Percentiles rank a stretch among this genome's conserved stretches.
Evolutionary conservation across 2,113 vertebrate species (phyloP).

Genomic region (Stegostoma tigrinum): DNA sequence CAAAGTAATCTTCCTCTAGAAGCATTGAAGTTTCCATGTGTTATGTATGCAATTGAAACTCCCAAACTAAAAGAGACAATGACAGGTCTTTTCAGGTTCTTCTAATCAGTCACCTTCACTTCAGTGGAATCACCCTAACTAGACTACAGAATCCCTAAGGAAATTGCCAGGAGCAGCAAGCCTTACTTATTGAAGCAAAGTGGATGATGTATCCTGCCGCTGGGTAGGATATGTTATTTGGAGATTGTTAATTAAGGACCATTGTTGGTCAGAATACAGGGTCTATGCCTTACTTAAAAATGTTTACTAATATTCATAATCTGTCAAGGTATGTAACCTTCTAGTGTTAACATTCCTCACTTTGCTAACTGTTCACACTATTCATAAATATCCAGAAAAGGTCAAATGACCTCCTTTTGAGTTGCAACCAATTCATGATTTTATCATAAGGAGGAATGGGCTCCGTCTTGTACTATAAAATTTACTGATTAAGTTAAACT

Average conservation of each 20-base stretch:
- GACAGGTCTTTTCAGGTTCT: background rate
- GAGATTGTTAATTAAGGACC: background rate
- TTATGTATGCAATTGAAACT: background rate
- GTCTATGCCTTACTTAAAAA: background rate
- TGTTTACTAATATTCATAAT: background rate
- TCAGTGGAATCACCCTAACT: no score
- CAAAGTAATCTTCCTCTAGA: background rate
- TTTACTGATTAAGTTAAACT: background rate
- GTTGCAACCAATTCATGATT: no score
- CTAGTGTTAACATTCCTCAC: background rate
- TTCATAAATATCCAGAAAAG: no score
- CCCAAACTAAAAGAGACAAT: background rate
- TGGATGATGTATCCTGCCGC: background rate
- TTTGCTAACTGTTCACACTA: background rate
- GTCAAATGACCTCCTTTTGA: no score
- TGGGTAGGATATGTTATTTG: background rate
- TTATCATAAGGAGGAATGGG: background rate
- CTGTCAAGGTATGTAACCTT: background rate
- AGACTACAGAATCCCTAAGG: background rate
- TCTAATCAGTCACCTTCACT: no score
- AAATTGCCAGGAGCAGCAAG: background rate
- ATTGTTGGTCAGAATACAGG: background rate
- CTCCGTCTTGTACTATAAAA: background rate
- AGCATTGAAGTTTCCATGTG: background rate
- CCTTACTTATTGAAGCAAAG: background rate